Conservation (phyloP, 2,797 vertebrate species). For the Sebastes wilsoni region DNA sequence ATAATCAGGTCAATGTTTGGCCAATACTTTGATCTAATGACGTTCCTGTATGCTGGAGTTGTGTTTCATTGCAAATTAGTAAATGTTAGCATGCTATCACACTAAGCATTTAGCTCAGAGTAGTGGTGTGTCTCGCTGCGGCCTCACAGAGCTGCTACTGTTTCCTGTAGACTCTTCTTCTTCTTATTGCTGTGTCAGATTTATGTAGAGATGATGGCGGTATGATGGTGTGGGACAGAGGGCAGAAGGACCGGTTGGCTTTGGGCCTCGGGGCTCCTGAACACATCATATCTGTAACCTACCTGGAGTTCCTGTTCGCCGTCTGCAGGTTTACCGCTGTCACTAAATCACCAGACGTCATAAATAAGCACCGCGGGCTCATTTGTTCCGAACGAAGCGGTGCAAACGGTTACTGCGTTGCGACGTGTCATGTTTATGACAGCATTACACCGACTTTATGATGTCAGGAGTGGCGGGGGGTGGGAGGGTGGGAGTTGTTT, state of each 20-base stretch:
- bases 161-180: too few species aligned
- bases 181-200: too few species aligned
- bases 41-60: too few species aligned
- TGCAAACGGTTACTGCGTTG: conserved; percentile 37
- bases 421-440: conserved; percentile 68
- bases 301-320: not conserved
- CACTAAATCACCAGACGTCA: conserved; percentile 51
- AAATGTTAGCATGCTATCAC: too few species aligned
- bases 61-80: too few species aligned
- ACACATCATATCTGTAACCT: not conserved
- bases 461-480: conserved; percentile 40
- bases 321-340: not conserved
- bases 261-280: not conserved
- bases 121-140: not conserved
- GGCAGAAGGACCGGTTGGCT: not conserved
- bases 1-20: too few species aligned
- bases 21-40: too few species aligned
- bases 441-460: conserved; percentile 66
- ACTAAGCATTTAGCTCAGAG: not conserved
- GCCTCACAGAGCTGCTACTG: not conserved
- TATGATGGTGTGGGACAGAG: not conserved
- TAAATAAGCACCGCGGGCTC: conserved; percentile 36
- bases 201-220: too few species aligned
- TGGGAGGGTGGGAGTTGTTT: not conserved
- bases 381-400: conserved; percentile 56